Conservation (phyloP, 2,888 invertebrate genomes). For the Embidobia sp. region DNA sequence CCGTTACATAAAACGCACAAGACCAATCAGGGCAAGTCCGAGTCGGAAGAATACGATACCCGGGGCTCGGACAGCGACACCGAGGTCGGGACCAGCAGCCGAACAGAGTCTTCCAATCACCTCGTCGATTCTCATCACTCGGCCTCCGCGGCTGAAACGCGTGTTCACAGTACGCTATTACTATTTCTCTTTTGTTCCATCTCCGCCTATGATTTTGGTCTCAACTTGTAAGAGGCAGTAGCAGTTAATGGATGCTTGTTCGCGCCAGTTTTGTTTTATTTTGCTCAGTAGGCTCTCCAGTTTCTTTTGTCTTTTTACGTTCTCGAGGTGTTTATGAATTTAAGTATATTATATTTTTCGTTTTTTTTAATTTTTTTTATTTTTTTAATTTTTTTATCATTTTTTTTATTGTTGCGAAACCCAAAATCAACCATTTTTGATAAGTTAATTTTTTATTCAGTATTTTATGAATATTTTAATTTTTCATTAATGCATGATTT, state of each 20-base stretch:
- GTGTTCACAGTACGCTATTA: conserved; percentile 80
- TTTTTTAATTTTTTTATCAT: too few relatives aligned
- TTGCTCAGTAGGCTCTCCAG: too few relatives aligned
- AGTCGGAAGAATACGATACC: conserved; percentile 96
- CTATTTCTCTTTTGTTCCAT: conserved; percentile 38
- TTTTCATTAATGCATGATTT: conserved; percentile 8
- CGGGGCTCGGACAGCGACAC: conserved; percentile 91
- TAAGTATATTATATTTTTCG: too few relatives aligned
- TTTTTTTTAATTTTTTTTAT: too few relatives aligned
- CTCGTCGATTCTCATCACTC: conserved; percentile 82
- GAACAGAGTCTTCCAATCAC: conserved; percentile 82
- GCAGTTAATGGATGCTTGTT: too few relatives aligned
- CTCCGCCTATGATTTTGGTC: conserved; percentile 25
- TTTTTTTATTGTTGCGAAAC: too few relatives aligned
- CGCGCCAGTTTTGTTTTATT: too few relatives aligned
- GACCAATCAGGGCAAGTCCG: conserved; percentile 97
- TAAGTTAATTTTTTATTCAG: neutral
- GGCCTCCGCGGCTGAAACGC: conserved; percentile 80
- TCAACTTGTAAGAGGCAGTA: neutral
- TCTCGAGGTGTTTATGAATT: too few relatives aligned
- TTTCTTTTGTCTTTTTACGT: too few relatives aligned
- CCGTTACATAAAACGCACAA: conserved; percentile 83
- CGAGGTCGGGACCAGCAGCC: conserved; percentile 85
- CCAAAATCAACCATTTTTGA: too few relatives aligned
- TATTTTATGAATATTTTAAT: neutral